phyloP scores from a whole-genome alignment of 64 coral and sea anemone genomes.

The Anthopleura sola region DNA sequence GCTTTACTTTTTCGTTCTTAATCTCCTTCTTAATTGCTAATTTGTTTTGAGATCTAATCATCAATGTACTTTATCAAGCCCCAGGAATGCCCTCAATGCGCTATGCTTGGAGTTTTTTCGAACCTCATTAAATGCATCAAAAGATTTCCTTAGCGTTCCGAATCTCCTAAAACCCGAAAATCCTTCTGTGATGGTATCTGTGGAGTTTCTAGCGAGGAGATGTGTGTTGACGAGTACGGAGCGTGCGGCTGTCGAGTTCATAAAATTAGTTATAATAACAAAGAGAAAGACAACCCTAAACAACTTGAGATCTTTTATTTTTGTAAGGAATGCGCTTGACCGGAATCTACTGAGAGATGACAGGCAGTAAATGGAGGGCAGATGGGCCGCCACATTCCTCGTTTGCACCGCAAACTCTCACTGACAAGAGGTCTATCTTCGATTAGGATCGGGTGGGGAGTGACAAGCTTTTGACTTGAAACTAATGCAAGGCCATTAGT shows the following conservation, averaged over 20 bases:
- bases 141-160: constrained; percentile 14
- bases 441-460: constrained; percentile 54
- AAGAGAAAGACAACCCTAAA: constrained; percentile 88
- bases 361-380: constrained; percentile 81
- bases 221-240: constrained; percentile 18
- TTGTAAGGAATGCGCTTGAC: constrained; percentile 82
- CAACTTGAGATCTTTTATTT: constrained; percentile 98
- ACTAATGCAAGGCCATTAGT: constrained; percentile 38
- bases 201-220: background rate
- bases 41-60: constrained; percentile 99
- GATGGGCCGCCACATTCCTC: constrained; percentile 75
- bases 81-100: constrained; percentile 43
- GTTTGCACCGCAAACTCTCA: constrained; percentile 68
- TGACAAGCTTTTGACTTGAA: constrained; percentile 37
- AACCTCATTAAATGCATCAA: constrained; percentile 47
- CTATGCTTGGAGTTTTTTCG: constrained; percentile 8
- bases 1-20: constrained; percentile 40
- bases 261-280: constrained; percentile 97
- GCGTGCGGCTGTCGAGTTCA: constrained; percentile 46
- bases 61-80: constrained; percentile 79
- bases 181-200: constrained; percentile 8
- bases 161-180: background rate
- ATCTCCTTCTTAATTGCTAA: constrained; percentile 95
- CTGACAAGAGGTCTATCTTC: constrained; percentile 28
- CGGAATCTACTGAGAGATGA: constrained; percentile 85